phyloP scores from a whole-genome alignment of 1,140 invertebrate species.

The Acyrthosiphon pisum region DNA sequence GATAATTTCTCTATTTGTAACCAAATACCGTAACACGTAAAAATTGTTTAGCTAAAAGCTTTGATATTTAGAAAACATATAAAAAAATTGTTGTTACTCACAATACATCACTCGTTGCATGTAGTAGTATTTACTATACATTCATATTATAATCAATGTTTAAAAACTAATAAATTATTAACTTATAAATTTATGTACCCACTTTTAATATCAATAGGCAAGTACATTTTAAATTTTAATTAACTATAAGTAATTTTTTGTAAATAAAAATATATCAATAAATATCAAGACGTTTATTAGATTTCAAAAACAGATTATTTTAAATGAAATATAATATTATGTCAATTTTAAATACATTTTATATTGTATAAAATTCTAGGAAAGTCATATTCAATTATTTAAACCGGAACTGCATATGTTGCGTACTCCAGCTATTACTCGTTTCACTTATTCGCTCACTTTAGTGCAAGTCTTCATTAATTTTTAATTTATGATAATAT shows the following conservation, averaged over 20 bases:
- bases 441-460: not conserved
- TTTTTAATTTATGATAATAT: not conserved
- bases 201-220: not conserved
- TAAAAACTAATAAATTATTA: too few species aligned
- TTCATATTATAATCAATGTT: not conserved
- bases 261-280: not conserved
- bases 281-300: not conserved
- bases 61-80: not conserved
- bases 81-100: not conserved
- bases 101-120: not conserved
- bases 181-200: not conserved
- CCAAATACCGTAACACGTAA: not conserved
- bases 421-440: not conserved
- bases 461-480: not conserved
- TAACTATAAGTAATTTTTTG: not conserved
- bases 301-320: not conserved
- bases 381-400: constrained; percentile 9
- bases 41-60: not conserved
- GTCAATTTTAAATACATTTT: constrained; percentile 1
- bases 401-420: not conserved
- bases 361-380: not conserved
- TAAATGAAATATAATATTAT: not conserved
- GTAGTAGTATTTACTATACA: not conserved
- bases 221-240: not conserved
- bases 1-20: not conserved